Base-by-base conservation (phyloP, 2,113 vertebrate genomes). In the Aramus guarauna region DNA sequence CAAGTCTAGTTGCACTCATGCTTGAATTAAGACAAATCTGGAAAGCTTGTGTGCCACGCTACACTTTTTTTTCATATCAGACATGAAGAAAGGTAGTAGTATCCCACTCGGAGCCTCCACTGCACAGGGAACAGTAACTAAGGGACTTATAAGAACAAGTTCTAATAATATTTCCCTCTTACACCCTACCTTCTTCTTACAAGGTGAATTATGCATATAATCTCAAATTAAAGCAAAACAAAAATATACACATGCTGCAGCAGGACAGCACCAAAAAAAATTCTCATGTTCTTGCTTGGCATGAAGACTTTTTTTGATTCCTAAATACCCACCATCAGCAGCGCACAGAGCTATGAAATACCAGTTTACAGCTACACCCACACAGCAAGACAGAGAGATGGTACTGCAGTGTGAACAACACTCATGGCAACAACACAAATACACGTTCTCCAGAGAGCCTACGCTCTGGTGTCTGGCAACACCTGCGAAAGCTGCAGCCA, bases 381-480 rank as follows among this genome's bases (percentile, higher is more conserved):
- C 22, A 9, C 30, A 69, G n/a, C 26, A 75, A 26, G 63, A 37
- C 0, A 0, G n/a, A 11, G 39, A 37, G 32, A 50, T 60, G 23
- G 21, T 21, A 22, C 24, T 18, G 37, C 16, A 45, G 47, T 4
- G 12, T 8, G 45, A 80, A 37, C 11, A 29, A 4, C 26, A 22
- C 0, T 0, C n/a, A 16, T 27, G 7, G 43, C 74, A 66, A 23
- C 9, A 14, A n/a, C 0, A 1, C 56, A 60, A 47, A 66, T 12
- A 7, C 19, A 48, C 5, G 13, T 30, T 76, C 67, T 64, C 48
- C 1, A 1, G 56, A 41, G 3, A 58, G 22, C 41, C 60, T 24
- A 10, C 0, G 0, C 26, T 41, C 47, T 24, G 20, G 19, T 48
- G 58, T 53, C 50, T 71, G 39, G 45, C 39, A 72, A 39, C 75